Percentiles rank a stretch among this genome's conserved stretches.
These are phyloP conservation scores for Hippopotamus amphibius DNA, from an alignment of 2,113 vertebrate species.

Conservation along the genomic window DNA sequence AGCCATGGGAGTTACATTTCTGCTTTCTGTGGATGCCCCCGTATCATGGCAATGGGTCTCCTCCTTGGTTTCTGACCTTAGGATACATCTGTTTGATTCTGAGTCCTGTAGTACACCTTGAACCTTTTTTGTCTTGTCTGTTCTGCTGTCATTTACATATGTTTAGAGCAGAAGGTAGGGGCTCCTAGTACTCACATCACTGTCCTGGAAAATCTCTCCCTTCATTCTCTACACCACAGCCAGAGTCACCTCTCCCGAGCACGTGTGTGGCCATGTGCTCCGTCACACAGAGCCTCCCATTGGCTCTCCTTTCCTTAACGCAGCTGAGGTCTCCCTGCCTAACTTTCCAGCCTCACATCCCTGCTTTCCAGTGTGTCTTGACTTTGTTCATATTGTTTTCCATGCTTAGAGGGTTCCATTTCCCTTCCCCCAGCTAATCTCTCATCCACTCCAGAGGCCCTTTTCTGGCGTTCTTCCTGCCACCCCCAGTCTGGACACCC, in stretches of 20 bases:
- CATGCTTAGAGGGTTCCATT: neutral
- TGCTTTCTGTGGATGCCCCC: neutral
- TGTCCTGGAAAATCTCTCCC: neutral
- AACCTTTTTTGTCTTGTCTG: neutral
- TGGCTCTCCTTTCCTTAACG: too few species aligned
- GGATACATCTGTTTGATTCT: neutral
- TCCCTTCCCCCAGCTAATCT: neutral
- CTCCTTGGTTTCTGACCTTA: neutral
- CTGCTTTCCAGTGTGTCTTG: neutral
- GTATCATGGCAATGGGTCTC: neutral
- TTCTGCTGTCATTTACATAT: neutral
- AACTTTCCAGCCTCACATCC: neutral
- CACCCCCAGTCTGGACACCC: neutral
- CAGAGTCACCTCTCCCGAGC: neutral
- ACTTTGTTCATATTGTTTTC: neutral
- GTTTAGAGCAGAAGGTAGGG: neutral
- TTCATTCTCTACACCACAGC: neutral
- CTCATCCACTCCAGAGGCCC: neutral
- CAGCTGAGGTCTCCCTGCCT: neutral
- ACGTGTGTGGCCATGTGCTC: fast-evolving
- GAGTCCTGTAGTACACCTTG: neutral
- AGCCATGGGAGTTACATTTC: neutral
- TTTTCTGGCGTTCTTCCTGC: neutral
- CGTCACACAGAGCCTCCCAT: fast-evolving
- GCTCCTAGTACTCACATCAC: neutral